Conservation (phyloP, 2,797 vertebrate species). For the Percopsis omiscomaycus region DNA sequence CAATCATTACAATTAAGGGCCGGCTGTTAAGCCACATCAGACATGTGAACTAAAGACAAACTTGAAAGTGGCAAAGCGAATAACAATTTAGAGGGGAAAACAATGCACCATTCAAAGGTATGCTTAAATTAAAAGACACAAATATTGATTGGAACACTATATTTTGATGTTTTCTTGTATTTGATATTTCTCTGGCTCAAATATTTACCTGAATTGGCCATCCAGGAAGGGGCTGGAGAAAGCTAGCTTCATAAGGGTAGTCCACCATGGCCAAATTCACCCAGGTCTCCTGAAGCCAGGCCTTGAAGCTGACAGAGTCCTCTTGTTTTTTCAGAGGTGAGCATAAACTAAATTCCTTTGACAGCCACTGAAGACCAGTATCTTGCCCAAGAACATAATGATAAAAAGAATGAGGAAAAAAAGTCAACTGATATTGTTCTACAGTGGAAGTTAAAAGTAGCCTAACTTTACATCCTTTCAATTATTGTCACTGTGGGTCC, state of each 20-base stretch:
- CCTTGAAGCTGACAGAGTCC: constrained; percentile 79
- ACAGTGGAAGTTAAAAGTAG: too few relatives aligned
- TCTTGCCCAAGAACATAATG: constrained; percentile 58
- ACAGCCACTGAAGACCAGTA: constrained; percentile 86
- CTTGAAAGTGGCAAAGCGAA: constrained; percentile 20
- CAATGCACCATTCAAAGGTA: not conserved
- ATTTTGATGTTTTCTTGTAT: not conserved
- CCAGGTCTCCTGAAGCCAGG: constrained; percentile 93
- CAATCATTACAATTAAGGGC: constrained; percentile 50
- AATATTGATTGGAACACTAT: not conserved
- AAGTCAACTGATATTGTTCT: not conserved
- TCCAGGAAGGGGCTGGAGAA: constrained; percentile 90
- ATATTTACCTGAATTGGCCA: constrained; percentile 91
- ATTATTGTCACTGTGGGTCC: too few relatives aligned
- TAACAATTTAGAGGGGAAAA: constrained; percentile 1
- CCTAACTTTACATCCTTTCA: too few relatives aligned
- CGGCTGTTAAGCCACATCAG: constrained; percentile 42
- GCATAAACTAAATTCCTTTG: constrained; percentile 84
- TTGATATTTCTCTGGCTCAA: not conserved
- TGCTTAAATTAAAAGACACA: not conserved
- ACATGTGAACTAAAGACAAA: constrained; percentile 41
- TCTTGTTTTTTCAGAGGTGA: constrained; percentile 73
- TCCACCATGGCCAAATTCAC: constrained; percentile 94
- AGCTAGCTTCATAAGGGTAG: constrained; percentile 91
- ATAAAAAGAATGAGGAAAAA: constrained; percentile 2